Evolutionary conservation across 2,888 invertebrate species (phyloP), one percentile per base, ranked within the genome.

Genomic region (Oscheius sp.): DNA sequence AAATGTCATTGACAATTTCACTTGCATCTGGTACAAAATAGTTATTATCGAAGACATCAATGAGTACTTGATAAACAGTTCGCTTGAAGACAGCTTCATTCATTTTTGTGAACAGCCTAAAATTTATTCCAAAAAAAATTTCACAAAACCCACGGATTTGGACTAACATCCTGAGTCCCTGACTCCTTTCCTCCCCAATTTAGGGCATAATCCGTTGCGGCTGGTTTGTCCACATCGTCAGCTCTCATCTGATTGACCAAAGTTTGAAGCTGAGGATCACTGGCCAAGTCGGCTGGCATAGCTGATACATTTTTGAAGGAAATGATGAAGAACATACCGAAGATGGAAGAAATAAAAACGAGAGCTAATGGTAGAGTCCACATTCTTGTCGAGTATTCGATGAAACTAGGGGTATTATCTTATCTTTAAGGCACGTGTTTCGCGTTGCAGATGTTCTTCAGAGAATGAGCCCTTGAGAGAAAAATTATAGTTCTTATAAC

Each of bases 61-160:
- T 61, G 9, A 83, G 75, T 2, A 78, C 78, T 5, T 67, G 65
- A 67, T 85, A 84, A 24, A 85, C 77, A n/a, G 80, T 74, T 30
- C 74, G 72, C 26, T 71, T 61, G 75, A 85, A 82, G 41, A 84
- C 33, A 0, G 70, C 33, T 61, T 84, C 84, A 67, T 85, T 80
- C 20, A 84, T 78, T 14, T 41, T 65, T 26, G 74, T 68, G 68
- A 84, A 77, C 49, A 83, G 64, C 5, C 82, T 82, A 66, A 45
- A 77, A 49, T 4, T 12, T 38, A n/a, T 38, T 6, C 22, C 4
- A 8, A 5, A 36, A 22, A 1, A 2, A 20, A n/a, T 6, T n/a
- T 1, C 22, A 45, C 69, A 32, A 44, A n/a, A n/a, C n/a, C n/a
- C n/a, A 75, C 69, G 71, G 67, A 30, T 70, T 67, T 51, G 72